phyloP scores from a whole-genome alignment of 2,797 vertebrate genomes.

The Discoglossus pictus region DNA sequence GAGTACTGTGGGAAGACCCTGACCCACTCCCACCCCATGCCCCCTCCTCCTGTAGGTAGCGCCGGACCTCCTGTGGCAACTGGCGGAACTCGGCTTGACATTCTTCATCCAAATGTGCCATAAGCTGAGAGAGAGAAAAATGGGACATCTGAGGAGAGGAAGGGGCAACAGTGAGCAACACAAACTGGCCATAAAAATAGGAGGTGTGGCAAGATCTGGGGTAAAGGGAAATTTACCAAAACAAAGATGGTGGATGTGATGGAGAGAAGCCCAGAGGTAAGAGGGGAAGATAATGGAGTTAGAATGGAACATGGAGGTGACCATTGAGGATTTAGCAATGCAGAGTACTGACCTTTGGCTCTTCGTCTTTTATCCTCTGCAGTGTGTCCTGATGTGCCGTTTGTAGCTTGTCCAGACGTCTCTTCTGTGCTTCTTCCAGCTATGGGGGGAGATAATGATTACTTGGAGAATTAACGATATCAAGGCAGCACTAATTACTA shows the following conservation, averaged over 20 bases:
- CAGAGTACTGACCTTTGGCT: constrained; percentile 73
- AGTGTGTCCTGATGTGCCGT: constrained; percentile 73
- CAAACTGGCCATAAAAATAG: not conserved
- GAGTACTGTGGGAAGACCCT: constrained; percentile 76
- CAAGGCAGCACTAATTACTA: too few species aligned
- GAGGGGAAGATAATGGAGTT: too few species aligned
- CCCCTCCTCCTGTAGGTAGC: constrained; percentile 73
- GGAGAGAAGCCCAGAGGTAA: not conserved
- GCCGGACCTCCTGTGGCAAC: constrained; percentile 75
- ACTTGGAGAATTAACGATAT: too few species aligned
- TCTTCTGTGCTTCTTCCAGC: constrained; percentile 83
- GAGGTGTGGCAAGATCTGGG: not conserved
- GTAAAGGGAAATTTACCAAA: not conserved
- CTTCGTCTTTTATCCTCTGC: constrained; percentile 73
- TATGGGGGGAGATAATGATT: constrained; percentile 50
- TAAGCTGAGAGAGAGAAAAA: constrained; percentile 61
- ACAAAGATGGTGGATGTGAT: too few species aligned
- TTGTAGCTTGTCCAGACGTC: constrained; percentile 75
- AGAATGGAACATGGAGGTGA: too few species aligned
- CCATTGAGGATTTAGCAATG: too few species aligned
- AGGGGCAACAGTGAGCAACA: too few species aligned
- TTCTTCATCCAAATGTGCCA: constrained; percentile 66
- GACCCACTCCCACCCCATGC: constrained; percentile 56
- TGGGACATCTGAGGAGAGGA: not conserved
- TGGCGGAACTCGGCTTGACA: constrained; percentile 66